Evolutionary conservation across 2,113 vertebrate species (phyloP).

Genomic region (Thomomys bottae): DNA sequence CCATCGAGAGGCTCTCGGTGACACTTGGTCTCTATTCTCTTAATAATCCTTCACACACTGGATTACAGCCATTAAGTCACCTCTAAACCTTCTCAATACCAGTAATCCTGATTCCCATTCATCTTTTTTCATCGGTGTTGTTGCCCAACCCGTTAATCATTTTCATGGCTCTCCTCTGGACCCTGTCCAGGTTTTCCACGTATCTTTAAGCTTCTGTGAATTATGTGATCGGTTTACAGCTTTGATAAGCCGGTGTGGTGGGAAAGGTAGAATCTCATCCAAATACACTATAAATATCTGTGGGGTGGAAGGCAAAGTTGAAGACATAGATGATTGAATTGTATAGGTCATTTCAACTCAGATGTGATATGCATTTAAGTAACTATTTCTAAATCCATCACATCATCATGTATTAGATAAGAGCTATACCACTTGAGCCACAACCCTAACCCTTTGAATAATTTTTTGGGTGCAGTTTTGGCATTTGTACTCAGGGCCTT

Average conservation of each 20-base stretch:
- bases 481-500: too few relatives aligned
- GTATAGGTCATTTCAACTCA: conserved; percentile 7
- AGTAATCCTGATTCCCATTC: conserved; percentile 68
- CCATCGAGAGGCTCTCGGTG: not conserved
- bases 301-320: not conserved
- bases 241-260: conserved; percentile 74
- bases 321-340: not conserved
- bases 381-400: conserved; percentile 8
- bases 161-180: conserved; percentile 80
- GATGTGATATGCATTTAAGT: conserved; percentile 19
- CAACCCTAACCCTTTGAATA: too few relatives aligned
- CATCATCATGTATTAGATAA: not conserved
- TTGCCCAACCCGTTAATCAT: conserved; percentile 79
- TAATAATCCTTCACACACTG: conserved; percentile 66
- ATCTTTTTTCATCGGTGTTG: conserved; percentile 78
- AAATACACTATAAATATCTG: conserved; percentile 65
- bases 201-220: conserved; percentile 81
- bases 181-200: conserved; percentile 76
- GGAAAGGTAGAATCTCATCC: conserved; percentile 75
- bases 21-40: conserved; percentile 33
- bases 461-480: too few relatives aligned
- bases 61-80: conserved; percentile 74
- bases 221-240: conserved; percentile 80
- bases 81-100: conserved; percentile 73
- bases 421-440: conserved; percentile 7